Evolutionary conservation across 2,797 vertebrate species (phyloP).

Genomic region (Chrysocyon brachyurus): DNA sequence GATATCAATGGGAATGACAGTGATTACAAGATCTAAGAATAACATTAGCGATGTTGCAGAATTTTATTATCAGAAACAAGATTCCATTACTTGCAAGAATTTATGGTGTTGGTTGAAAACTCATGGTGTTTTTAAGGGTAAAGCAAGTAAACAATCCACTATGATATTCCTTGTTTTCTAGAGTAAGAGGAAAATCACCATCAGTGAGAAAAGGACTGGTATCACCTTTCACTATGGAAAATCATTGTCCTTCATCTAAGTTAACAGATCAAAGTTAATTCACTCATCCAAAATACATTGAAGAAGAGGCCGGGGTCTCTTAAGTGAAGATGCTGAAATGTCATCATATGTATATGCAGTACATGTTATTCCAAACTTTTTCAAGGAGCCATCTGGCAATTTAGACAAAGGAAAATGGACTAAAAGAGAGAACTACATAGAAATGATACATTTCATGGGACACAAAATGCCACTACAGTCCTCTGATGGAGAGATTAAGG

Average conservation of each 20-base stretch:
- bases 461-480: neutral
- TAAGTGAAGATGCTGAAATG: neutral
- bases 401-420: neutral
- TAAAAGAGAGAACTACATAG: neutral
- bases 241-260: neutral
- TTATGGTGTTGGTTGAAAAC: neutral
- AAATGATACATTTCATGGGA: neutral
- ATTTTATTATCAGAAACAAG: neutral
- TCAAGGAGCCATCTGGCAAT: neutral
- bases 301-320: neutral
- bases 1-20: neutral
- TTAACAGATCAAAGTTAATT: neutral
- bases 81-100: neutral
- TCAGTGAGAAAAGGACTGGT: neutral
- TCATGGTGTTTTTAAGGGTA: neutral
- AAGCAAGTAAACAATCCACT: neutral
- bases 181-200: neutral
- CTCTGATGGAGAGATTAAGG: neutral
- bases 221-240: neutral
- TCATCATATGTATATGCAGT: neutral
- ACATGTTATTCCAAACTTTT: neutral
- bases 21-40: neutral
- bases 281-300: neutral
- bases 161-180: neutral
- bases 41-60: neutral